Base-by-base conservation (phyloP, 2,113 vertebrate species). In the Vicugna pacos region DNA sequence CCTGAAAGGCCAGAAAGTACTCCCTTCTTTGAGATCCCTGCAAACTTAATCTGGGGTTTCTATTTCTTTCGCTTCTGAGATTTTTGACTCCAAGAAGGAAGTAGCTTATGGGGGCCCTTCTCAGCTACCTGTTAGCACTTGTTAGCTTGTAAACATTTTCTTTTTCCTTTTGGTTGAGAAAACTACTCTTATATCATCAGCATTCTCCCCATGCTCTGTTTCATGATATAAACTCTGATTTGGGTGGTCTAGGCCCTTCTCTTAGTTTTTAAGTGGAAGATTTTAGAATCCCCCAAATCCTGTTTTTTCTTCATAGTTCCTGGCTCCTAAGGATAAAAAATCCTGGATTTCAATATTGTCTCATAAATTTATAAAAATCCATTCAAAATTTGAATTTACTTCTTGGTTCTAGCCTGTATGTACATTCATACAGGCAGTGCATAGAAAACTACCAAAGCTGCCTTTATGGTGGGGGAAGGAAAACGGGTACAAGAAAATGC, bases 371-470 rank as follows among this genome's bases (percentile, higher is more conserved):
- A 89, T 73, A 73, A 80, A 79, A 85, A 46, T 67, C 13, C 26
- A 84, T 38, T 72, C 12, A 76, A 75, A 94, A 80, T 5, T 73
- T 92, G 73, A 82, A 76, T 56, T 85, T 24, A 65, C 48, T 70
- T 88, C 15, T 72, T 95, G 79, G 16, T 73, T 72, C 62, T 91
- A 48, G 38, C 28, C 56, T 72, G 0, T 76, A 32, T 48, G 4
- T 80, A 28, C 76, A n/a, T 70, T 70, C 17, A 82, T 32, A 48
- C 48, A 84, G 10, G 22, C 19, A 85, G 65, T 58, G 2, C 54
- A 70, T 64, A 56, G 54, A 88, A 97, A 93, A 77, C 82, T 67
- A 76, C 79, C 69, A 91, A 82, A 89, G 50, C n/a, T 95, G 38
- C 22, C 32, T 52, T 89, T 38, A 60, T 89, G 9, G 9, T 89